Evolutionary conservation across 2,113 vertebrate genomes (phyloP), one percentile per base, ranked within the genome.

Genomic region (Lipotes vexillifer): DNA sequence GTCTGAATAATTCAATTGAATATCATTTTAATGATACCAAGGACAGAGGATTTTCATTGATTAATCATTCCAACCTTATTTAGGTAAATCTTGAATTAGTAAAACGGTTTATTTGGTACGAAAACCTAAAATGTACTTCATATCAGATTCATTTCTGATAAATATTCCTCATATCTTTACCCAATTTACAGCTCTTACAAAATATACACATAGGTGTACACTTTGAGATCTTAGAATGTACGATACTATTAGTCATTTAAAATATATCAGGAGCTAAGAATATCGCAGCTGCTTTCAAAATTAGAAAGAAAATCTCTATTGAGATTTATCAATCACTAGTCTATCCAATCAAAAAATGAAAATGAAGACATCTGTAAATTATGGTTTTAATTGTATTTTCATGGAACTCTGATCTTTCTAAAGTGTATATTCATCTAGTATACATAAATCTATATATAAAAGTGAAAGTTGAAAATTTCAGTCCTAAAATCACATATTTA

Each of bases 1-100:
- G 65, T 17, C 71, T 97, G 55, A 90, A 72, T 89, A 97, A 98
- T 65, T 75, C 63, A 96, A 55, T 0, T 94, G 93, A 97, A 93
- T 95, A 93, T 97, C 94, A 55, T 8, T 72, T 66, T 77, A 84
- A 85, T 93, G 95, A 93, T 95, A 71, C 18, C 85, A 88, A 97
- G 96, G 97, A 97, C 71, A 94, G n/a, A 88, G 23, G 14, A 8
- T 78, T 97, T 69, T 65, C 41, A 41, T 95, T 57, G 57, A 49
- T 90, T 33, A 82, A 36, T 75, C 20, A 82, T 69, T 63, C 55
- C 23, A 74, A 84, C 41, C 38, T 88, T 18, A 57, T 52, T 92
- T 80, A 90, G 75, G 38, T 78, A 87, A 83, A 80, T 80, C 23
- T 93, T 21, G 33, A 86, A 57, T 94, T 72, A 41, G 4, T 52